Percentiles rank a stretch among this genome's conserved stretches.
Conservation (phyloP, 2,888 invertebrate species). For the Tachina grossa region DNA sequence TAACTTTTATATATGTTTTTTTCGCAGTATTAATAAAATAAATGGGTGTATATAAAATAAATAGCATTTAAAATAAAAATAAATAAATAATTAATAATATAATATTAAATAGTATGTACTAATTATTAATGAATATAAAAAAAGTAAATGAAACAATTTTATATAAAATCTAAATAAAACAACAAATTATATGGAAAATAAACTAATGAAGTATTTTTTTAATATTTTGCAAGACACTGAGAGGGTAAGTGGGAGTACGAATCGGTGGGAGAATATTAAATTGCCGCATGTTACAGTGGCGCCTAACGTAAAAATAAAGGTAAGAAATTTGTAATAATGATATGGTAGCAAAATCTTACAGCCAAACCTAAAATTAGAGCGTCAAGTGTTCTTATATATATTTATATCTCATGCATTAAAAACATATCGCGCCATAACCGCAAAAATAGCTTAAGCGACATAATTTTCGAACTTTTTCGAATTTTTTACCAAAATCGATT, state of each 20-base stretch:
- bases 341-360: too few species aligned
- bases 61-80: constrained; percentile 43
- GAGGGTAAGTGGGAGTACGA: not conserved
- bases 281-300: too few species aligned
- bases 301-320: too few species aligned
- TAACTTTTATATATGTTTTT: constrained; percentile 19
- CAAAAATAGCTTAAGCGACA: too few species aligned
- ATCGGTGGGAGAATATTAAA: not conserved
- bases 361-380: too few species aligned
- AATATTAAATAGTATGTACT: constrained; percentile 66
- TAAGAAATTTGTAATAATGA: too few species aligned
- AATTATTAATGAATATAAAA: constrained; percentile 51
- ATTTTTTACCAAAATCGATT: too few species aligned
- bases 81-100: constrained; percentile 37
- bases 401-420: too few species aligned
- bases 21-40: constrained; percentile 28
- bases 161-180: constrained; percentile 65
- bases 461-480: too few species aligned
- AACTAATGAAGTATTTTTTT: not conserved
- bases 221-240: not conserved
- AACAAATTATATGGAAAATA: constrained; percentile 46
- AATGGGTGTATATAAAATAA: constrained; percentile 63
- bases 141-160: constrained; percentile 68
- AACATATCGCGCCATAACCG: too few species aligned
- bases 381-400: too few species aligned